Percentiles rank a stretch among this genome's conserved stretches.
Conservation (phyloP, 2,888 invertebrate genomes). For the Acleris emargana region DNA sequence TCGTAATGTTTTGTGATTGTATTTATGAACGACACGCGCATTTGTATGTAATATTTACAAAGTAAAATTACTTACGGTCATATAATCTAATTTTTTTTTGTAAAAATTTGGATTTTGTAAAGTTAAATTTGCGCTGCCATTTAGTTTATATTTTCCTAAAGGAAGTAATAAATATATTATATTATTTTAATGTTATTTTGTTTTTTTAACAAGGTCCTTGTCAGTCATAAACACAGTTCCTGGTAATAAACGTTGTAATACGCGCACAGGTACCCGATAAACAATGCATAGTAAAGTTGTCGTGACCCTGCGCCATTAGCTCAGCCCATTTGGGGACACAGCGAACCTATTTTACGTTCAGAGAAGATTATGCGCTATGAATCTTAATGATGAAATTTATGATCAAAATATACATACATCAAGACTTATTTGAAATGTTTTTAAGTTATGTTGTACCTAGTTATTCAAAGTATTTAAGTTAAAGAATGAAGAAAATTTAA, state of each 20-base stretch:
- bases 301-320: constrained; percentile 29
- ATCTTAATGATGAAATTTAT: constrained; percentile 17
- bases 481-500: neutral
- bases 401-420: neutral
- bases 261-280: constrained; percentile 8
- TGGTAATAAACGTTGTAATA: constrained; percentile 23
- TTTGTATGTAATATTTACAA: constrained; percentile 64
- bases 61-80: constrained; percentile 39
- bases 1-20: constrained; percentile 8
- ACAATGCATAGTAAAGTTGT: constrained; percentile 30
- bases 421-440: neutral
- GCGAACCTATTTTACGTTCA: constrained; percentile 14
- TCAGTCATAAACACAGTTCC: constrained; percentile 14
- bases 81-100: constrained; percentile 16
- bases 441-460: neutral
- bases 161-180: constrained; percentile 20
- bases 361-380: constrained; percentile 26
- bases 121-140: constrained; percentile 40
- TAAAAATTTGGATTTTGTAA: constrained; percentile 27
- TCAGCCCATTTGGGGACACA: constrained; percentile 30
- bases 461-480: neutral
- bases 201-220: neutral
- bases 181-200: neutral
- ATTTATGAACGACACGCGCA: constrained; percentile 42
- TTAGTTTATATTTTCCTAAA: constrained; percentile 29